Base-by-base conservation (phyloP, 2,888 invertebrate species). In the Mystacides longicornis region DNA sequence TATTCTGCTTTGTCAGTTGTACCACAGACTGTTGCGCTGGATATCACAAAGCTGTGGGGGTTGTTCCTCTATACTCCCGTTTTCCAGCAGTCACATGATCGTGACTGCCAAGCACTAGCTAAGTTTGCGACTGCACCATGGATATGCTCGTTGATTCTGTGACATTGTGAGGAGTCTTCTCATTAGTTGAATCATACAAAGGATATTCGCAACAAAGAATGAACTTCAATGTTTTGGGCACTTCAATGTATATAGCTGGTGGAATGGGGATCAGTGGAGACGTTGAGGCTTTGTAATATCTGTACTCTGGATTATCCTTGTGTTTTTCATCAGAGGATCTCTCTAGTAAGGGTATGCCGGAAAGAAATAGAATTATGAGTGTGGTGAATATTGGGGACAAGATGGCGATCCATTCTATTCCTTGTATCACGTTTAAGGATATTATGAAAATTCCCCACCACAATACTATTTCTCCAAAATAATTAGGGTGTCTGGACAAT, bases 371-470 rank as follows among this genome's bases (percentile, higher is more conserved):
- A 65, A 94, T 88, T 60, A 93, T 93, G 62, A 89, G 73, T 16
- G 87, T 87, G 20, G 90, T 93, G 70, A 94, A 94, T 56, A 93
- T 74, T 4, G 93, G 93, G 16, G 92, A 93, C 64, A 91, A 78
- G 63, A 92, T 85, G 9, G 88, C 91, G 22, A 91, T 78, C 88
- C 91, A 93, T 74, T 94, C 92, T 27, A 83, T 75, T 18, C 91
- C 89, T 65, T 86, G 83, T 64, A 94, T 83, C 18, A 93, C 88
- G 68, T 91, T 92, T 31, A 93, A 71, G 0, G 93, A 89, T 69
- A 93, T 88, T 51, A 90, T 83, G 68, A 94, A 94, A 64, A 94
- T 86, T 2, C 95, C 93, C 89, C 93, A 90, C 94, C 95, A 93
- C 16, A 95, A 79, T 0, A 92, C 81, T 11, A 94, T 90, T 74